A percentile compares a stretch with the other conserved stretches of the same genome.
phyloP scores from a whole-genome alignment of 2,113 vertebrate genomes.

The Penelope pileata region DNA sequence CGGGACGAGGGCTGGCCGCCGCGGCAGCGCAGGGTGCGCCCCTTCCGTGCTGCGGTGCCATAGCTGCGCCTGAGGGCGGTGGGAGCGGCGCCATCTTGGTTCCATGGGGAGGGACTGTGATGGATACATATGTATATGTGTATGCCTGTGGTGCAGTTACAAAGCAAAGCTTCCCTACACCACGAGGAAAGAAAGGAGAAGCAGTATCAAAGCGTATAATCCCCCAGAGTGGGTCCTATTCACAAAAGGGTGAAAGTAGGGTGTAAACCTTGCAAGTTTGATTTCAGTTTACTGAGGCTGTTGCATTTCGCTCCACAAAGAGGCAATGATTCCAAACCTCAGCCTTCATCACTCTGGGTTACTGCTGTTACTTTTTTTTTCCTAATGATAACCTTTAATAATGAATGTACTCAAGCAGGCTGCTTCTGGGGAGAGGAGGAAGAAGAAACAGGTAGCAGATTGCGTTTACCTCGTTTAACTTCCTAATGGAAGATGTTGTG shows the following conservation, averaged over 20 bases:
- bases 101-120: rapidly evolving
- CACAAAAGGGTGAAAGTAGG: background rate
- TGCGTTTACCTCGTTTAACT: background rate
- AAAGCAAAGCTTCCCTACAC: background rate
- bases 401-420: background rate
- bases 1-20: rapidly evolving
- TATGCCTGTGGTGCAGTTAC: background rate
- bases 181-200: background rate
- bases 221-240: background rate
- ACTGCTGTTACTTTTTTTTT: background rate
- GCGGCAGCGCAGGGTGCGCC: rapidly evolving
- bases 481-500: background rate
- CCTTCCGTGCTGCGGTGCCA: rapidly evolving
- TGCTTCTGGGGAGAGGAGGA: background rate
- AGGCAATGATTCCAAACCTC: background rate
- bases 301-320: background rate
- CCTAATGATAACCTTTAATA: background rate
- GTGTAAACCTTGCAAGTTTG: background rate
- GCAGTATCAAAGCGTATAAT: background rate
- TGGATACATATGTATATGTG: rapidly evolving
- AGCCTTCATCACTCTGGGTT: background rate
- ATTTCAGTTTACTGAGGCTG: background rate
- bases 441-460: background rate
- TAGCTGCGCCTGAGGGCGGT: background rate
- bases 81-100: background rate